phyloP scores from a whole-genome alignment of 2,797 vertebrate genomes.

The Propithecus perrieri region DNA sequence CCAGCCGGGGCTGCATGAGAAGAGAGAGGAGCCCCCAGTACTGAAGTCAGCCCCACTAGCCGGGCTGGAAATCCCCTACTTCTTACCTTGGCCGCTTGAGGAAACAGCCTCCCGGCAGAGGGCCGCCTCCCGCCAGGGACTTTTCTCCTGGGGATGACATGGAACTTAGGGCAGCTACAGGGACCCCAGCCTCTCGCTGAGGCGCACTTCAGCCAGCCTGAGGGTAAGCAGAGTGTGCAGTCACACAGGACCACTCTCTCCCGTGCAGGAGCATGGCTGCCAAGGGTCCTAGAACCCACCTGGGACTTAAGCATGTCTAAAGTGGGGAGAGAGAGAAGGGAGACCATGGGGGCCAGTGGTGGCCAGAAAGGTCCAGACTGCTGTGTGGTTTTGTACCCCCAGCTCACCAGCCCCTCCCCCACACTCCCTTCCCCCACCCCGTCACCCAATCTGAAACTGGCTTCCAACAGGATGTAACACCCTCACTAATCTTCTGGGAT shows the following conservation, averaged over 20 bases:
- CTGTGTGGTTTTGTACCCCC: not conserved
- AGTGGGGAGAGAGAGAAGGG: not conserved
- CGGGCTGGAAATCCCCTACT: slow-evolving; percentile 79
- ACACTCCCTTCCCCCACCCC: not conserved
- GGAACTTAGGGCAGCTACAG: slow-evolving; percentile 12
- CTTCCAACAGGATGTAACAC: not conserved
- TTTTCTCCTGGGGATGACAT: slow-evolving; percentile 78
- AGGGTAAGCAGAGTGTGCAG: not conserved
- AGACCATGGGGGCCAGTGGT: not conserved
- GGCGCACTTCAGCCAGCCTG: not conserved
- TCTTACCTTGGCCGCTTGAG: slow-evolving; percentile 81
- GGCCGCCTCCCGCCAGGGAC: slow-evolving; percentile 78
- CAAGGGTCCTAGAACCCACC: not conserved
- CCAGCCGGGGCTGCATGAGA: slow-evolving; percentile 1
- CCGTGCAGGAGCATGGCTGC: not conserved
- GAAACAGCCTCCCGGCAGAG: slow-evolving; percentile 78
- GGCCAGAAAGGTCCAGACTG: not conserved
- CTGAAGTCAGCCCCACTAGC: slow-evolving; percentile 50
- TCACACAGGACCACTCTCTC: not conserved
- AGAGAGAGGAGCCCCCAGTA: slow-evolving; percentile 69
- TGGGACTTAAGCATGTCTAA: not conserved
- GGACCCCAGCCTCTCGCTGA: slow-evolving; percentile 59
- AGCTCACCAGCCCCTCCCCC: not conserved
- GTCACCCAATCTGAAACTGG: not conserved
- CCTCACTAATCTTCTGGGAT: not conserved